phyloP scores from a whole-genome alignment of 2,797 vertebrate species.

The Brotula barbata region DNA sequence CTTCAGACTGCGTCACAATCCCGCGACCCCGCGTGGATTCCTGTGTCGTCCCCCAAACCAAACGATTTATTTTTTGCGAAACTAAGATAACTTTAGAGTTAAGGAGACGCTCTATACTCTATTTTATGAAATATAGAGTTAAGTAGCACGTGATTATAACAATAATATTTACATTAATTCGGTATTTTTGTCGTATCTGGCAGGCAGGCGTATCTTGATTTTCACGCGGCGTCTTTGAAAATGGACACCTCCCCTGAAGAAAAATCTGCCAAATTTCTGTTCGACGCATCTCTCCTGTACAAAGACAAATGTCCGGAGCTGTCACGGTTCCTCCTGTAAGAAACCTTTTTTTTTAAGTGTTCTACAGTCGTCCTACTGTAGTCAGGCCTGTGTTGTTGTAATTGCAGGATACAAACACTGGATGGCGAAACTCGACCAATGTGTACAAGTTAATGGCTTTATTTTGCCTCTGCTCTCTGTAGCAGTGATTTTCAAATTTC shows the following conservation, averaged over 20 bases:
- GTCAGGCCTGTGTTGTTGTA: constrained; percentile 40
- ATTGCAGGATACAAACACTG: constrained; percentile 47
- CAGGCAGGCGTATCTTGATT: background rate
- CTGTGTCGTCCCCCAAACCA: background rate
- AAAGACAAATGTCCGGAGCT: constrained; percentile 75
- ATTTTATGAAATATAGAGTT: no score
- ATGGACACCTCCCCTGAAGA: background rate
- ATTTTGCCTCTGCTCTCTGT: no score
- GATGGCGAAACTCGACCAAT: constrained; percentile 50
- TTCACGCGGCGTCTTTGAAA: background rate
- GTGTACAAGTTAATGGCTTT: background rate
- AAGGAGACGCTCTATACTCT: no score
- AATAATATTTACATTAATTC: fast-evolving
- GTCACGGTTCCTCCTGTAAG: constrained; percentile 79
- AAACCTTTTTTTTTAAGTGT: background rate
- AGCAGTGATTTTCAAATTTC: no score
- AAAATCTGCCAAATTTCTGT: constrained; percentile 47
- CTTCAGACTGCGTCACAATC: constrained; percentile 4
- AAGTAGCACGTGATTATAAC: no score
- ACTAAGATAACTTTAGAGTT: no score
- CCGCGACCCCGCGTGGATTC: constrained; percentile 49
- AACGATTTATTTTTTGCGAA: background rate
- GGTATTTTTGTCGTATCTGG: background rate
- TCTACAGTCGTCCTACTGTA: background rate
- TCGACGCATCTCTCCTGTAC: constrained; percentile 71